Evolutionary conservation across 92 coral and sea anemone species (phyloP).

Genomic region (Epizoanthus illoricatus): DNA sequence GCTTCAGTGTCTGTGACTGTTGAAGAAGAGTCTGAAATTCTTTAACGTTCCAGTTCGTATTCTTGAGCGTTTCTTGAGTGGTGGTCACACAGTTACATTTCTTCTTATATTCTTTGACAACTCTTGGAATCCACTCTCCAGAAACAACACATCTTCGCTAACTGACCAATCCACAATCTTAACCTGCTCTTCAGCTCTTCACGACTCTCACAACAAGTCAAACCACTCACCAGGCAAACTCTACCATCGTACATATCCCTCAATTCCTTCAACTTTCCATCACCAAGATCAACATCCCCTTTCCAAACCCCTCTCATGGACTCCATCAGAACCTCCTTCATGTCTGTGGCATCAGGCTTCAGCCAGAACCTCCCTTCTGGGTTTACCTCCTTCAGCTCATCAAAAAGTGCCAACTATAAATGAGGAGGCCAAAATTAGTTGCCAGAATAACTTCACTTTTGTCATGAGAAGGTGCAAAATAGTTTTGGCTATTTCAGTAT

Average conservation of each 20-base stretch:
- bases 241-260: slow-evolving; percentile 1
- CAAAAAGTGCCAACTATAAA: slow-evolving; percentile 10
- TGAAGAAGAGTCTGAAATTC: slow-evolving; percentile 43
- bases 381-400: slow-evolving; percentile 19
- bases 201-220: not conserved
- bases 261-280: not conserved
- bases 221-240: slow-evolving; percentile 14
- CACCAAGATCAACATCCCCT: slow-evolving; percentile 25
- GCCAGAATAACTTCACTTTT: not conserved
- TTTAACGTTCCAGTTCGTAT: slow-evolving; percentile 49
- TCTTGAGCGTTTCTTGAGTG: slow-evolving; percentile 42
- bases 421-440: not conserved
- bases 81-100: slow-evolving; percentile 35
- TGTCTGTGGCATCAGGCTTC: slow-evolving; percentile 33
- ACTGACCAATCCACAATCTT: slow-evolving; percentile 18
- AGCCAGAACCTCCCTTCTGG: slow-evolving; percentile 40
- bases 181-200: slow-evolving; percentile 21
- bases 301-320: slow-evolving; percentile 44
- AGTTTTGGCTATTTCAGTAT: not conserved
- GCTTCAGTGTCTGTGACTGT: slow-evolving; percentile 20
- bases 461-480: not conserved
- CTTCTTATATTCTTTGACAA: slow-evolving; percentile 27
- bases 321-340: slow-evolving; percentile 32
- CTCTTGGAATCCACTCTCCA: slow-evolving; percentile 36
- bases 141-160: slow-evolving; percentile 33